Base-by-base conservation (phyloP, 2,113 vertebrate species). In the Trematocara marginatum region DNA sequence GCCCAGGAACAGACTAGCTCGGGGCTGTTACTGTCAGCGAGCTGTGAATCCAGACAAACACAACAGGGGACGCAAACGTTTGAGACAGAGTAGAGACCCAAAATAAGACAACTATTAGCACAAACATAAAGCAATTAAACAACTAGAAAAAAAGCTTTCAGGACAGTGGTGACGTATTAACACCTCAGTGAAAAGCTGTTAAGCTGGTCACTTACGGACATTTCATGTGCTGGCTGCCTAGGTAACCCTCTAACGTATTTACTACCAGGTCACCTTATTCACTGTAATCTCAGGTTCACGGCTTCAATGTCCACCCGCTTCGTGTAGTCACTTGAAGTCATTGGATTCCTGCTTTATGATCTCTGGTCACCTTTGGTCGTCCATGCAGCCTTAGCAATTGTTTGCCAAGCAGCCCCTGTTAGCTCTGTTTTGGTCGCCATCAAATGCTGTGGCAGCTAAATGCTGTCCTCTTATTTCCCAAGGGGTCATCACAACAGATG, bases 1-100 rank as follows among this genome's bases (percentile, higher is more conserved):
- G 74, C 76, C 5, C 23, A 84, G 56, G 71, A 64, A 88, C 31
- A 71, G 53, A 74, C 20, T 35, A 51, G 88, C 86, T 69, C 1
- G 1, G 18, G 86, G 90, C 61, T 81, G 42, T 90, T 86, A 54
- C 51, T 64, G 71, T 90, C 85, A 86, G 69, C 52, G 49, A 82
- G 79, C 87, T 89, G 80, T 76, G 81, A 82, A 54, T 79, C 57
- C 54, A 61, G 40, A 80, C 34, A 42, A 83, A 79, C 6, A 20
- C n/a, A 79, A 81, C 34, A 18, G 35, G 78, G 20, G 20, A 52
- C 6, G 40, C 29, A n/a, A 71, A 86, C 1, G 53, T 88, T 69
- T 87, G 31, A 78, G 45, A 51, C 26, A 51, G 42, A 57, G 26
- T 13, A 16, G 12, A 59, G 29, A 76, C 18, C 35, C 26, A 51